phyloP scores from a whole-genome alignment of 2,888 invertebrate genomes.

The Podotricha telesiphe region DNA sequence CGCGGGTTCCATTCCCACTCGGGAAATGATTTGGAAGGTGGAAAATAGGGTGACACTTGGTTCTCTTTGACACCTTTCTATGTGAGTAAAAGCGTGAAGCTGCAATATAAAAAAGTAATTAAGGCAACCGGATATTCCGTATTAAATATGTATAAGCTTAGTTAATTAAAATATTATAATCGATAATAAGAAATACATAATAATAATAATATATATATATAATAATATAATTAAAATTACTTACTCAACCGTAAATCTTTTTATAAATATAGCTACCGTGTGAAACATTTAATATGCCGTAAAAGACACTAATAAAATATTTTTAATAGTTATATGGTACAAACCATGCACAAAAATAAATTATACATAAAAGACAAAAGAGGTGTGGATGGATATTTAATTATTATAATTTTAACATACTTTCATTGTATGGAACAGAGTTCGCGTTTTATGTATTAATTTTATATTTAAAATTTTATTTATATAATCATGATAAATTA shows the following conservation, averaged over 20 bases:
- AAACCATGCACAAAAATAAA: conserved; percentile 1
- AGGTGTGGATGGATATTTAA: neutral
- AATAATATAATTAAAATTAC: too few relatives aligned
- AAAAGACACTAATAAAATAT: conserved; percentile 8
- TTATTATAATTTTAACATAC: neutral
- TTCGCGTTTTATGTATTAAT: neutral
- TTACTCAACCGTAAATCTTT: neutral
- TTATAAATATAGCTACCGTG: neutral
- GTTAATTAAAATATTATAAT: neutral
- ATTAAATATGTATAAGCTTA: neutral
- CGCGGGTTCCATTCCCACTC: too few relatives aligned
- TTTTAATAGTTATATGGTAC: conserved; percentile 12
- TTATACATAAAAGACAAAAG: neutral
- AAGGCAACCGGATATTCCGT: neutral
- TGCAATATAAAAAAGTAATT: neutral
- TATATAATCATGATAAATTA: neutral
- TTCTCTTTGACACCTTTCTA: too few relatives aligned
- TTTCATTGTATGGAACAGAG: neutral
- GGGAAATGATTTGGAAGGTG: too few relatives aligned
- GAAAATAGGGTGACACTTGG: too few relatives aligned
- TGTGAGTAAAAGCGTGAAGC: too few relatives aligned
- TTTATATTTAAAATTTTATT: neutral
- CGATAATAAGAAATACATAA: neutral
- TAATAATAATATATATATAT: neutral
- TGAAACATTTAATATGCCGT: neutral